Percentiles rank a stretch among this genome's conserved stretches.
Conservation (phyloP, 2,797 vertebrate genomes). For the Lacerta viridis region DNA sequence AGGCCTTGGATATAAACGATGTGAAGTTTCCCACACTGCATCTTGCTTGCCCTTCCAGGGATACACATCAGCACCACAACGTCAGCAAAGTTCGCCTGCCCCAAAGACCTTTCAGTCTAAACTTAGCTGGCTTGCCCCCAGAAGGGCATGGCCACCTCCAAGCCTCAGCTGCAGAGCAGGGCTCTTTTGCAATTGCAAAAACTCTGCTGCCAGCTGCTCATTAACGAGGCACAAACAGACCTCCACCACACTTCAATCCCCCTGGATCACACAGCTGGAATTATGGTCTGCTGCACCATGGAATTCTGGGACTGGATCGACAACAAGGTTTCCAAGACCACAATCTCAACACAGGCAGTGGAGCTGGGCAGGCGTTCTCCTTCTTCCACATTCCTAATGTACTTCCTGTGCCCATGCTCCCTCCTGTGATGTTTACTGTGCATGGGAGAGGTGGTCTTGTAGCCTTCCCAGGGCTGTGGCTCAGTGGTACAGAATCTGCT, state of each 20-base stretch:
- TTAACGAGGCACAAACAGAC: neutral
- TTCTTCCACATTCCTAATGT: neutral
- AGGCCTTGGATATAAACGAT: neutral
- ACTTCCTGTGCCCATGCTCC: neutral
- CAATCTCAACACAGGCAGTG: neutral
- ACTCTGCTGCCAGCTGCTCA: neutral
- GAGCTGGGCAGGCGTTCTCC: neutral
- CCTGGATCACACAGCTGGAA: neutral
- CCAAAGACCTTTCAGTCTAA: neutral
- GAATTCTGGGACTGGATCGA: neutral
- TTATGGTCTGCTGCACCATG: neutral
- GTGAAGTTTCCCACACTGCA: neutral
- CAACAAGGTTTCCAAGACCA: neutral
- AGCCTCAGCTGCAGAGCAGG: no score
- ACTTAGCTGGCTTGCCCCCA: neutral
- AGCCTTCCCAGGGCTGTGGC: no score
- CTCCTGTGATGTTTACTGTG: neutral
- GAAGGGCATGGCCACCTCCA: neutral
- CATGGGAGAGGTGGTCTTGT: neutral
- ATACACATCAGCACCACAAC: neutral
- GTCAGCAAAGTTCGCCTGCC: accelerated
- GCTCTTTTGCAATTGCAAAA: no score
- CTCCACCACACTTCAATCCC: neutral
- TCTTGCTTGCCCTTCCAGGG: accelerated
- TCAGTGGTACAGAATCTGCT: no score